These are phyloP conservation scores for Cichlasoma orientale DNA, from an alignment of 2,797 vertebrate genomes.

Conservation along the genomic window DNA sequence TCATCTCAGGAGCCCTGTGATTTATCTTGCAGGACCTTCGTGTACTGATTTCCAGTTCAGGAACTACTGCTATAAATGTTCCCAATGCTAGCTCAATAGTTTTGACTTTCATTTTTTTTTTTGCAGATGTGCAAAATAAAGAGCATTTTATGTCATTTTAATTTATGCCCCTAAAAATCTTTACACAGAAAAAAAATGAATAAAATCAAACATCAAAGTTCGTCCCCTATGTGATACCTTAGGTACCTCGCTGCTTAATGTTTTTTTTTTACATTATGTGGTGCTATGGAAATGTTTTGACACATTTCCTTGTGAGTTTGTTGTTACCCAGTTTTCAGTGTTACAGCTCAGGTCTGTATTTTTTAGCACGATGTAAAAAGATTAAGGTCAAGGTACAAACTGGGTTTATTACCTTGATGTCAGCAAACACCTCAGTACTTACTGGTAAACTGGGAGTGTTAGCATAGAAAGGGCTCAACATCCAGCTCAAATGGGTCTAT, in stretches of 20 bases:
- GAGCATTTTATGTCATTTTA: no score
- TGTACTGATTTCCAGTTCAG: no score
- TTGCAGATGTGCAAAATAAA: constrained; percentile 54
- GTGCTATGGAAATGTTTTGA: constrained; percentile 28
- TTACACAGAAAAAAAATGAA: not conserved
- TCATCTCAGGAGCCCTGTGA: no score
- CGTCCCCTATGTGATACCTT: not conserved
- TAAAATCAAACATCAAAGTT: not conserved
- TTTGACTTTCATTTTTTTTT: constrained; percentile 50
- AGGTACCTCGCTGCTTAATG: not conserved
- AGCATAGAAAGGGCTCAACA: constrained; percentile 37
- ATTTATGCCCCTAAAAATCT: no score
- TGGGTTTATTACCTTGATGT: not conserved
- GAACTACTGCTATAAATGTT: no score
- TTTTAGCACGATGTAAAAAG: not conserved
- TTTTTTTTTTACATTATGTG: constrained; percentile 1
- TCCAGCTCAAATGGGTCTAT: constrained; percentile 19
- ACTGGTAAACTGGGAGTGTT: not conserved
- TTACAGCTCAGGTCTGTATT: not conserved
- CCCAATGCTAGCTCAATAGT: not conserved
- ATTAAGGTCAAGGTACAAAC: not conserved
- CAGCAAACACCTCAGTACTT: not conserved
- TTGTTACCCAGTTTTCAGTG: not conserved
- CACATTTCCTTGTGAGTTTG: not conserved
- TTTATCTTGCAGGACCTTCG: no score